Evolutionary conservation across 92 coral and sea anemone species (phyloP).

Genomic region (Ricordea florida): DNA sequence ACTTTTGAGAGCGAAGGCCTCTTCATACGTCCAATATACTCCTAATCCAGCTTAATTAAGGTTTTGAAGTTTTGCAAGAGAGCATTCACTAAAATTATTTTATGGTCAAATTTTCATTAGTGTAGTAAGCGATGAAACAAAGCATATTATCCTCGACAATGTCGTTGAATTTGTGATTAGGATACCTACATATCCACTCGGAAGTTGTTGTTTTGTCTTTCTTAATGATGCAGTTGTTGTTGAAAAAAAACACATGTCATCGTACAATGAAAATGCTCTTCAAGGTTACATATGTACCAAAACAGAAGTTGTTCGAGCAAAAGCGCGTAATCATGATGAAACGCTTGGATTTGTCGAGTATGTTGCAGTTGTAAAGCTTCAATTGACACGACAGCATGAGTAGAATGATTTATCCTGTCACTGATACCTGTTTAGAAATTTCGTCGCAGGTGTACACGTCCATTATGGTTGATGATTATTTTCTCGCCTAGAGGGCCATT

Average conservation of each 20-base stretch:
- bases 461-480: not conserved
- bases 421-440: slow-evolving; percentile 7
- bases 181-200: not conserved
- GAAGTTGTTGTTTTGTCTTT: not conserved
- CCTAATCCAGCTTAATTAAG: too few species aligned
- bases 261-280: too few species aligned
- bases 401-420: too few species aligned
- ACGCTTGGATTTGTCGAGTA: too few species aligned
- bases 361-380: slow-evolving; percentile 15
- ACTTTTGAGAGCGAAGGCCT: too few species aligned
- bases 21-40: too few species aligned
- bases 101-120: not conserved
- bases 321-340: too few species aligned
- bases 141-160: slow-evolving; percentile 9
- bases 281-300: too few species aligned
- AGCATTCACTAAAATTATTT: too few species aligned
- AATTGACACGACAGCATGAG: too few species aligned
- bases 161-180: slow-evolving; percentile 13
- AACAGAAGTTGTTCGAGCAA: too few species aligned
- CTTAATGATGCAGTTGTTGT: not conserved
- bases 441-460: slow-evolving; percentile 1
- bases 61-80: too few species aligned
- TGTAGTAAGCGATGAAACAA: not conserved
- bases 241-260: not conserved
- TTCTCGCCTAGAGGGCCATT: slow-evolving; percentile 5